A percentile compares a stretch with the other conserved stretches of the same genome.
Evolutionary conservation across 2,888 invertebrate genomes (phyloP).

Genomic region (Platerodrilus igneus): DNA sequence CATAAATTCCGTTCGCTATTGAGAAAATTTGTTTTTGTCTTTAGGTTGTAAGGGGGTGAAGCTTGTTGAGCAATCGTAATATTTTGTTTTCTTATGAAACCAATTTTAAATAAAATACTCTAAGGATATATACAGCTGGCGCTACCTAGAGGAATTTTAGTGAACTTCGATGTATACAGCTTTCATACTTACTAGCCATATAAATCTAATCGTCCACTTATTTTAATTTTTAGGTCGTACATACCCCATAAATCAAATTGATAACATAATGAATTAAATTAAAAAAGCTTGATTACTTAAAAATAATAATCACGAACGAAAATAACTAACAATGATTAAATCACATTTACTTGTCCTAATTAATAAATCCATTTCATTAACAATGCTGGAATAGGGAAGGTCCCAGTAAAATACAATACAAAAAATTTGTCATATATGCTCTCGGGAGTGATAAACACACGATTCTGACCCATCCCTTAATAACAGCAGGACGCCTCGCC

Average conservation of each 20-base stretch:
- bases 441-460: conserved; percentile 34
- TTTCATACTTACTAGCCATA: no score
- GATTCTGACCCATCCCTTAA: conserved; percentile 37
- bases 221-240: conserved; percentile 13
- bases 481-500: conserved; percentile 38
- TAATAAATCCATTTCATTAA: conserved; percentile 28
- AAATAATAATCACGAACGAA: conserved; percentile 17
- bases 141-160: background rate
- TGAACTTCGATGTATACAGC: background rate
- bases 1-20: conserved; percentile 21
- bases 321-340: conserved; percentile 24
- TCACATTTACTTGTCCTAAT: conserved; percentile 27
- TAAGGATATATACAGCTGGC: background rate
- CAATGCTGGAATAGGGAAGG: conserved; percentile 26
- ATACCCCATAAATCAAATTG: conserved; percentile 6
- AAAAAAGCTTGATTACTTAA: conserved; percentile 15
- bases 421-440: conserved; percentile 31
- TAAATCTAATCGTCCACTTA: no score
- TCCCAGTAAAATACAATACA: conserved; percentile 26
- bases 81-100: background rate
- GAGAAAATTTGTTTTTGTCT: conserved; percentile 25
- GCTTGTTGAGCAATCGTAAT: background rate
- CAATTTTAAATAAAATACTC: background rate
- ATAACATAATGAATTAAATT: conserved; percentile 17
- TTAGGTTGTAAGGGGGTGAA: conserved; percentile 4